A percentile compares a stretch with the other conserved stretches of the same genome.
phyloP scores from a whole-genome alignment of 2,113 vertebrate species.

The Polypterus senegalus region DNA sequence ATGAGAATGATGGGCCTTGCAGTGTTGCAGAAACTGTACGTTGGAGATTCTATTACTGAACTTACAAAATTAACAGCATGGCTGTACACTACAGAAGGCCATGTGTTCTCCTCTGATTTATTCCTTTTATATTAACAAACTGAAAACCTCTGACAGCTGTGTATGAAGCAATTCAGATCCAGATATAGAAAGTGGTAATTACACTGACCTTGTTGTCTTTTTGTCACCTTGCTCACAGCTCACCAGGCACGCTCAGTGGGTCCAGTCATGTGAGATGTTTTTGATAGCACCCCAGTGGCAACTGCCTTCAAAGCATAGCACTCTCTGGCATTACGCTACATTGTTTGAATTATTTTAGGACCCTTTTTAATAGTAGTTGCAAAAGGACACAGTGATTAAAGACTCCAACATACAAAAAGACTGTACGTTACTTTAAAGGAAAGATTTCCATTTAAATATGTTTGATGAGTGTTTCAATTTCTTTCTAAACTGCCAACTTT shows the following conservation, averaged over 20 bases:
- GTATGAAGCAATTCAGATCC: constrained; percentile 19
- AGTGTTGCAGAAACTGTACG: no score
- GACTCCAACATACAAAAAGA: no score
- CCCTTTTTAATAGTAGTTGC: no score
- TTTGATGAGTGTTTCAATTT: no score
- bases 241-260: constrained; percentile 28
- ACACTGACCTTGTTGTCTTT: constrained; percentile 45
- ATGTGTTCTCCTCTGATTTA: constrained; percentile 4
- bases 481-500: no score
- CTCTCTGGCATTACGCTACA: no score
- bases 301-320: constrained; percentile 33
- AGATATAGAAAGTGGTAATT: constrained; percentile 42
- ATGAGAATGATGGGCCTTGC: no score
- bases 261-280: constrained; percentile 35
- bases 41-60: no score
- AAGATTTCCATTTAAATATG: no score
- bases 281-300: constrained; percentile 38
- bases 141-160: not conserved
- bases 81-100: not conserved
- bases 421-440: no score
- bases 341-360: no score
- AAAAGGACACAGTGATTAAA: no score
- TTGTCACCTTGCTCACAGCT: constrained; percentile 35
- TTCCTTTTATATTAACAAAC: constrained; percentile 2
- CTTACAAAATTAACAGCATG: not conserved